These are phyloP conservation scores for Euzetes globulus DNA, from an alignment of 2,888 invertebrate genomes.

Conservation along the genomic window DNA sequence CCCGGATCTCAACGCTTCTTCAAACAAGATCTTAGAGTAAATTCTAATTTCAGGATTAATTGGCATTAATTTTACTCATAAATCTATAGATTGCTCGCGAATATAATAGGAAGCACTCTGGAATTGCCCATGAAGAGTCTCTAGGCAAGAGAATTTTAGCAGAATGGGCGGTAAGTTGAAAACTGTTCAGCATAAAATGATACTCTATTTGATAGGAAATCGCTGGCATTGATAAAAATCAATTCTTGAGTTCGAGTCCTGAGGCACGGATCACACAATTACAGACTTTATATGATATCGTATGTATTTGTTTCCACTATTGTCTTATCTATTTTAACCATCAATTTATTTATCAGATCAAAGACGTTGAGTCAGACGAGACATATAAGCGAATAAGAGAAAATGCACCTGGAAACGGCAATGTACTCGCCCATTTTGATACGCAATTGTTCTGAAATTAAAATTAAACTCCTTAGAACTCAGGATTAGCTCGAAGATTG, in stretches of 20 bases:
- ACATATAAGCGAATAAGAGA: no score
- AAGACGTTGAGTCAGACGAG: conserved; percentile 27
- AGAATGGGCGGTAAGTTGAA: conserved; percentile 36
- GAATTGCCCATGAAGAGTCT: neutral
- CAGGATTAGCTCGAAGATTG: no score
- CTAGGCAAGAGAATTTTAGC: conserved; percentile 30
- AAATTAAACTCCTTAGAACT: no score
- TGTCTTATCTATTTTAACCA: no score
- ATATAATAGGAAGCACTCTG: conserved; percentile 10
- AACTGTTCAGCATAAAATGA: neutral
- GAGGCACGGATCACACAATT: conserved; percentile 35
- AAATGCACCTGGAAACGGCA: no score
- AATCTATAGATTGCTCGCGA: conserved; percentile 46
- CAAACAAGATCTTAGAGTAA: conserved; percentile 62
- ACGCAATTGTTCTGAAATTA: no score
- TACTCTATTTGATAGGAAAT: conserved; percentile 6
- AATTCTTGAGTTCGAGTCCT: conserved; percentile 25
- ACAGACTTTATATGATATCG: conserved; percentile 36
- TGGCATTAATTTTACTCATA: neutral
- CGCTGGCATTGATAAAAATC: conserved; percentile 33
- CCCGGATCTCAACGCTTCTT: conserved; percentile 63
- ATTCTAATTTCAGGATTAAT: neutral
- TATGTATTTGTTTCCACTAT: neutral
- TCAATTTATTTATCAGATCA: no score
- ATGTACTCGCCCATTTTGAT: no score